phyloP scores from a whole-genome alignment of 92 coral and sea anemone genomes.

The Siderastrea radians region DNA sequence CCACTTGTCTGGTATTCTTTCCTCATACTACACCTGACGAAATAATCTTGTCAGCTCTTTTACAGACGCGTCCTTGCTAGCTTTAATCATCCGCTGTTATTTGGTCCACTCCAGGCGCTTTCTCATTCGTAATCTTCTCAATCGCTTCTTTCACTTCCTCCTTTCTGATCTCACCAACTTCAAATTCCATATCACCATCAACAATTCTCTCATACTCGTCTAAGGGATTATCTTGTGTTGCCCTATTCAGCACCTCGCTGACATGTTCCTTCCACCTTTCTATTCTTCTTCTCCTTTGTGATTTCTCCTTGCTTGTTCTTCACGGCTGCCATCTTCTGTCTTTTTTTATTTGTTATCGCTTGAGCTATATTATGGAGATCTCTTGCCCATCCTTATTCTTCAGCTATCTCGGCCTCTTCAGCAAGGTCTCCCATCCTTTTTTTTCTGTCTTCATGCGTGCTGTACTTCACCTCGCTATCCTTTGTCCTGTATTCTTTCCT shows the following conservation, averaged over 20 bases:
- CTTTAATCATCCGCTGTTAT: no score
- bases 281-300: background rate
- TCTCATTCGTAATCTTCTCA: no score
- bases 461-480: conserved; percentile 12
- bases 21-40: no score
- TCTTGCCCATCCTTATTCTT: background rate
- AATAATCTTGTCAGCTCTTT: no score
- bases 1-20: no score
- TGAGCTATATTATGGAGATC: background rate
- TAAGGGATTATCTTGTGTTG: no score
- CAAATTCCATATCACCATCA: no score
- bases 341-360: background rate
- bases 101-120: no score
- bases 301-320: conserved; percentile 10
- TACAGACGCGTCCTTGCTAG: no score
- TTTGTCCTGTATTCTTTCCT: conserved; percentile 17
- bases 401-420: conserved; percentile 13
- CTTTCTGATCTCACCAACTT: no score
- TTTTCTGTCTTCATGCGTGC: conserved; percentile 19
- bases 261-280: conserved; percentile 18
- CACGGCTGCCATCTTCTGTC: background rate
- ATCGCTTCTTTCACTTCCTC: no score
- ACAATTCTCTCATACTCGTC: no score
- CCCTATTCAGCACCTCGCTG: conserved; percentile 18
- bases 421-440: conserved; percentile 4